These are phyloP conservation scores for Hylomyscus alleni DNA, from an alignment of 2,797 vertebrate genomes.

Conservation along the genomic window DNA sequence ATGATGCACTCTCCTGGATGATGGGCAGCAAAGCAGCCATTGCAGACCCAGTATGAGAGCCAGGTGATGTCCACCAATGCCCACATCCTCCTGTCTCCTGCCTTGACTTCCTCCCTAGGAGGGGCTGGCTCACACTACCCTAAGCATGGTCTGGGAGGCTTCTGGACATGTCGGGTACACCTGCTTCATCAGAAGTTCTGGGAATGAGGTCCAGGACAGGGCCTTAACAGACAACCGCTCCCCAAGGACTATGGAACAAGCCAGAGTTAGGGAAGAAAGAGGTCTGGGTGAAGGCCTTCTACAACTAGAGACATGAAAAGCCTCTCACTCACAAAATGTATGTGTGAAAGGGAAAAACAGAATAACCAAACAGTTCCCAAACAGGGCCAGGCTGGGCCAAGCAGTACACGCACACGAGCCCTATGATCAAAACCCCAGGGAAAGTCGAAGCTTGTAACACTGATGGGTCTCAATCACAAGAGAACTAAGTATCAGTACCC, in stretches of 20 bases:
- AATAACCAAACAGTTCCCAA: neutral
- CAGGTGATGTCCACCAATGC: neutral
- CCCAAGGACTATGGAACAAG: neutral
- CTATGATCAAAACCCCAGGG: too few relatives aligned
- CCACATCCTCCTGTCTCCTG: neutral
- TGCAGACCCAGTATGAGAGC: neutral
- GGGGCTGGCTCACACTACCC: neutral
- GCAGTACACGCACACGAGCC: neutral
- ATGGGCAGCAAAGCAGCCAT: neutral
- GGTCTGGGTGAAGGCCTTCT: neutral
- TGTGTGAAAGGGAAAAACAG: neutral
- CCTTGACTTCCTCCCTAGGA: neutral
- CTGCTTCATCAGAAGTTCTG: neutral
- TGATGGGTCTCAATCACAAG: neutral
- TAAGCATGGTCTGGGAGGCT: neutral
- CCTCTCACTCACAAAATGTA: neutral
- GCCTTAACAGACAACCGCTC: neutral
- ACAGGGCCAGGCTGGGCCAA: neutral
- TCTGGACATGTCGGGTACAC: fast-evolving
- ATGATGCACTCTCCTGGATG: neutral
- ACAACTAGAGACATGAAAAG: constrained; percentile 12
- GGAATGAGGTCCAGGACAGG: neutral
- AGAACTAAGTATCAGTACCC: neutral
- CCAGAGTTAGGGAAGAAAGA: neutral
- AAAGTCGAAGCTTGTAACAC: neutral